These are phyloP conservation scores for Rhodeus uyekii DNA, from an alignment of 2,797 vertebrate genomes.

Conservation along the genomic window DNA sequence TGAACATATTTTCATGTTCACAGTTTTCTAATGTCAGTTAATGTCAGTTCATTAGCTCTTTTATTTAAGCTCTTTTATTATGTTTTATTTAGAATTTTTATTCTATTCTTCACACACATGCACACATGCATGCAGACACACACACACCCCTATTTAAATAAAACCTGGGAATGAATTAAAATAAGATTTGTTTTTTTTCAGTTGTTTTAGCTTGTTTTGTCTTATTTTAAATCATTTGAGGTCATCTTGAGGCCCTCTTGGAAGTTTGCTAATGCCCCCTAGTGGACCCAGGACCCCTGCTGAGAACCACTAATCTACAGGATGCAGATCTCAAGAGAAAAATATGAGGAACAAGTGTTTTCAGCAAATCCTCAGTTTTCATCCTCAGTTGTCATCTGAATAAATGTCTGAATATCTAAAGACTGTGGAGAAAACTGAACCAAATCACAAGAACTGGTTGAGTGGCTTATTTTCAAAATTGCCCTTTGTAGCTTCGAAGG, in stretches of 20 bases:
- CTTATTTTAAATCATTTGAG: neutral
- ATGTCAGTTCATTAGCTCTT: no score
- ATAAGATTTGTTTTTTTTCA: neutral
- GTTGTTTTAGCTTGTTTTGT: neutral
- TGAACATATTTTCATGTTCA: neutral
- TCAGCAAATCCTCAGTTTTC: neutral
- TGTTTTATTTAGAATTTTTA: neutral
- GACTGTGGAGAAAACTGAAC: neutral
- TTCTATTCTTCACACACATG: no score
- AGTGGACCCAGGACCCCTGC: no score
- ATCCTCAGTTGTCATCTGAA: neutral
- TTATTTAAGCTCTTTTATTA: no score
- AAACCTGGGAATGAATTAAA: neutral
- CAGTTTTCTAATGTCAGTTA: neutral
- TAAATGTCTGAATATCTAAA: neutral
- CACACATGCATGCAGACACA: neutral
- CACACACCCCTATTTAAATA: no score
- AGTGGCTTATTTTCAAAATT: neutral
- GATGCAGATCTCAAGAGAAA: neutral
- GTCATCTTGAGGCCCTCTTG: no score
- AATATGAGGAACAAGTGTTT: neutral
- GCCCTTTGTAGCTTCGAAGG: constrained; percentile 16
- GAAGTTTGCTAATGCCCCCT: neutral
- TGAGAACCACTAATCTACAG: neutral
- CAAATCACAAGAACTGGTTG: neutral